Base-by-base conservation (phyloP, 1,140 invertebrate genomes). In the Drosophila biarmipes region DNA sequence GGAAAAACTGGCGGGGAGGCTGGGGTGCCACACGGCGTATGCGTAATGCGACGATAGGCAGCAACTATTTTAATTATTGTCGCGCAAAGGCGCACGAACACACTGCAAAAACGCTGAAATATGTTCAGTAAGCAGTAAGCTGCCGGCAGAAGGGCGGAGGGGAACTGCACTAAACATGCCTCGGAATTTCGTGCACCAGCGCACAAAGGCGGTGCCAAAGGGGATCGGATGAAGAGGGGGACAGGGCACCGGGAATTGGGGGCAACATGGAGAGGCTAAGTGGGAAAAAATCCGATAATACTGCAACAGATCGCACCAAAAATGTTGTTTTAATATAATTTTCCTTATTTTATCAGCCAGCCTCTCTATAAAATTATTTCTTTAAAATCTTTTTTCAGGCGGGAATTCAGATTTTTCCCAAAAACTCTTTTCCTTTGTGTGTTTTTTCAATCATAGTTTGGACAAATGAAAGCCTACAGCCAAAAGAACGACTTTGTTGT, bases 61-160 rank as follows among this genome's bases (percentile, higher is more conserved):
- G 68, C 69, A 86, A 86, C 81, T 78, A 85, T 85, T 85, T 84
- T 86, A 85, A 86, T 85, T 85, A 85, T 85, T 85, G 76, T 72
- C 80, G 74, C 80, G 64, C 64, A 76, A 73, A 73, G 66, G 40
- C 64, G 42, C 48, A 51, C 48, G 38, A 19, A 29, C 54, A 42
- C 56, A 49, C 15, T 24, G 55, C 17, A 43, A 73, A 62, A 38
- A 62, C 43, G 67, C 15, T 73, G 38, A 73, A 73, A 73, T 63
- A 73, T 62, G 57, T 66, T 51, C 51, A 73, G 37, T 73, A 73
- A 37, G 67, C 67, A 55, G 67, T 49, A 54, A 21, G 59, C 58
- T 46, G 40, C 38, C 29, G 27, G 17, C 11, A 17, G 42, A 10
- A n/a, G 34, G 57, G 10, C 12, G 2, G 17, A 12, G 3, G 12